phyloP scores from a whole-genome alignment of 2,888 invertebrate species.

The Coelinius sp. region DNA sequence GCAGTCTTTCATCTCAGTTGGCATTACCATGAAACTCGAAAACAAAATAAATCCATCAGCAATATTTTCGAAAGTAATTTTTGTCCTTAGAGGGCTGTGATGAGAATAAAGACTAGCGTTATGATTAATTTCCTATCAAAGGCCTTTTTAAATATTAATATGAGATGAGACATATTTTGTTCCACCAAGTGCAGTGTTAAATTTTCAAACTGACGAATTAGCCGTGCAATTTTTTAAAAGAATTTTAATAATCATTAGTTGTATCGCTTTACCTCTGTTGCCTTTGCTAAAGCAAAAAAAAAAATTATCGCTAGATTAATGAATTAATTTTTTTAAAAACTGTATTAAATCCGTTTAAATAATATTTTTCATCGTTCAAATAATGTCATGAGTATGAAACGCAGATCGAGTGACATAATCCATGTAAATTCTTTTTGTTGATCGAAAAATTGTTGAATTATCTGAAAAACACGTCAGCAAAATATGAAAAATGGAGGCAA shows the following conservation, averaged over 20 bases:
- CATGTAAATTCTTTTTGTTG: conserved; percentile 16
- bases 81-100: conserved; percentile 38
- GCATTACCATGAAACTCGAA: background rate
- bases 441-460: background rate
- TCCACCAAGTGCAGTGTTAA: background rate
- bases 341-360: background rate
- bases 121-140: background rate
- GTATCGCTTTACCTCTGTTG: conserved; percentile 7
- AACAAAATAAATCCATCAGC: background rate
- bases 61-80: conserved; percentile 14
- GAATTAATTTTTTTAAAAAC: background rate
- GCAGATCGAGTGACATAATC: background rate
- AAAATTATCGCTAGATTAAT: background rate
- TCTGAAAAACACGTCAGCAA: background rate
- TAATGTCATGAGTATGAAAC: background rate
- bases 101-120: conserved; percentile 48
- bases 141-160: background rate
- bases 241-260: background rate
- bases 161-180: background rate
- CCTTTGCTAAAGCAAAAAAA: conserved; percentile 2
- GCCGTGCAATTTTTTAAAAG: background rate
- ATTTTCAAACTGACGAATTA: background rate
- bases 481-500: conserved; percentile 24
- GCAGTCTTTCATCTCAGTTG: conserved; percentile 36
- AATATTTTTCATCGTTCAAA: conserved; percentile 4